Evolutionary conservation across 2,797 vertebrate species (phyloP).

Genomic region (Alcedo quadribrachys): DNA sequence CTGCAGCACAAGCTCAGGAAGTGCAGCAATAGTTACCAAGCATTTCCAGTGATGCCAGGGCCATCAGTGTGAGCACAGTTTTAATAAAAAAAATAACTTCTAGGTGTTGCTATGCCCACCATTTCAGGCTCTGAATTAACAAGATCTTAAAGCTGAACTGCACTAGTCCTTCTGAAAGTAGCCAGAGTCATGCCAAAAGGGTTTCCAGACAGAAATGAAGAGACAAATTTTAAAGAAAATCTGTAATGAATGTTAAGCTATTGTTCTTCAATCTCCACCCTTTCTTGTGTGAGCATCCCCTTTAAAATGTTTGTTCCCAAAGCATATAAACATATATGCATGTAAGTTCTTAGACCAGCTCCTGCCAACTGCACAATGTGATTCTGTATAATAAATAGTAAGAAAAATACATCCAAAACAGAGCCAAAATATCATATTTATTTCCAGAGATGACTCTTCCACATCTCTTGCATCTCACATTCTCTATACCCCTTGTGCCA

Average conservation of each 20-base stretch:
- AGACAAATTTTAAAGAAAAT: neutral
- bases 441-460: neutral
- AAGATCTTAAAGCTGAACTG: neutral
- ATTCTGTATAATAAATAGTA: neutral
- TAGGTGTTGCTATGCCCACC: neutral
- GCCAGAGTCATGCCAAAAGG: neutral
- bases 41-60: neutral
- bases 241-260: neutral
- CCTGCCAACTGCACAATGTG: neutral
- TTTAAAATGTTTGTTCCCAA: neutral
- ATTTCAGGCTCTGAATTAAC: neutral
- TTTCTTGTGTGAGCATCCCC: neutral
- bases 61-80: neutral
- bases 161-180: neutral
- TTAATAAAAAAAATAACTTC: neutral
- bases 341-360: neutral
- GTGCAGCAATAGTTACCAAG: neutral
- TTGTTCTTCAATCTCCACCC: neutral
- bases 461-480: accelerated
- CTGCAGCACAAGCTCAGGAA: neutral
- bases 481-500: neutral
- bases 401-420: neutral
- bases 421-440: neutral
- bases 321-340: neutral
- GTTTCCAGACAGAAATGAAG: neutral